Evolutionary conservation across 2,888 invertebrate species (phyloP).

Genomic region (Drosophila falleni): DNA sequence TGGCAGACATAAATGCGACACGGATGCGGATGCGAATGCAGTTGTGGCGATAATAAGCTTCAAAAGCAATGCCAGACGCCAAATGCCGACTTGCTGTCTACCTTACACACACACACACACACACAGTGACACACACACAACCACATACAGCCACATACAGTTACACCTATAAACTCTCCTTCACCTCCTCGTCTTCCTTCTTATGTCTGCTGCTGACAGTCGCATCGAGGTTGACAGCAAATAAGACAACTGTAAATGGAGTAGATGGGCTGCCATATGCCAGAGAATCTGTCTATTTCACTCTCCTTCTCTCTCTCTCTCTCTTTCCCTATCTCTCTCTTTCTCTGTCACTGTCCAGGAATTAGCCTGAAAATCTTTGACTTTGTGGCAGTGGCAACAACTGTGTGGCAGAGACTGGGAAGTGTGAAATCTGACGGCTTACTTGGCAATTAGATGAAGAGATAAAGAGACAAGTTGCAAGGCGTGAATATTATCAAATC

Average conservation of each 20-base stretch:
- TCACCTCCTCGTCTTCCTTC: background rate
- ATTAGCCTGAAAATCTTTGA: constrained; percentile 54
- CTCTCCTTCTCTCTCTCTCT: constrained; percentile 12
- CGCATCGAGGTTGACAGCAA: constrained; percentile 61
- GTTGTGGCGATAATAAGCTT: constrained; percentile 69
- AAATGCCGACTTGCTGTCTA: constrained; percentile 38
- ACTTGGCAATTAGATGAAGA: constrained; percentile 35
- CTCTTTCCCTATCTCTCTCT: constrained; percentile 10
- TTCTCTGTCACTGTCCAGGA: constrained; percentile 27
- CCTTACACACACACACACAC: constrained; percentile 13
- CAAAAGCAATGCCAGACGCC: constrained; percentile 34
- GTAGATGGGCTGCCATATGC: constrained; percentile 39
- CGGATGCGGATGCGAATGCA: constrained; percentile 52
- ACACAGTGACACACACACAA: constrained; percentile 13
- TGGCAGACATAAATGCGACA: constrained; percentile 44
- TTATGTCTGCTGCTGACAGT: constrained; percentile 40
- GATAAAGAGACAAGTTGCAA: constrained; percentile 1
- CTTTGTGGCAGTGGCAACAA: constrained; percentile 26
- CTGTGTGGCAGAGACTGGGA: background rate
- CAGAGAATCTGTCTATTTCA: background rate
- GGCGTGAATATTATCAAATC: background rate
- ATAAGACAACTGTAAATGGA: constrained; percentile 65
- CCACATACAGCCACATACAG: background rate
- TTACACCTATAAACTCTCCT: background rate
- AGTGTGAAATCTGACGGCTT: constrained; percentile 27